phyloP scores from a whole-genome alignment of 2,797 vertebrate species.

The Micromesistius poutassou region DNA sequence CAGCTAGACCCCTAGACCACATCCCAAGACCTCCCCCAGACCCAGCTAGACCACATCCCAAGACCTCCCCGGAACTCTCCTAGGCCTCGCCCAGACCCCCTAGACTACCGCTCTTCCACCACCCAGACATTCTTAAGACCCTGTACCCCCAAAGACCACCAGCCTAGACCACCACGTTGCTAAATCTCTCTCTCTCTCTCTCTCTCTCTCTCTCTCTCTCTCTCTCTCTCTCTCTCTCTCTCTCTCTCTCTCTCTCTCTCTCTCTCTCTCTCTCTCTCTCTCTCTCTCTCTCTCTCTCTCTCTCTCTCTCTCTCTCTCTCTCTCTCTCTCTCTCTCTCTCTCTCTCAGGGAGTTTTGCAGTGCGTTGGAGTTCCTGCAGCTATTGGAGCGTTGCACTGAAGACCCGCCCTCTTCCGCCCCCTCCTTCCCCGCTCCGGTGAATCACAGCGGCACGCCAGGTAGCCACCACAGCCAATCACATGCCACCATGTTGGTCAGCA shows the following conservation, averaged over 20 bases:
- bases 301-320: not conserved
- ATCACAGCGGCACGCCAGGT: constrained; percentile 71
- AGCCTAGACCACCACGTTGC: not conserved
- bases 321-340: not conserved
- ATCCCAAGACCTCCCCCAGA: too few species aligned
- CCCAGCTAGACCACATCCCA: too few species aligned
- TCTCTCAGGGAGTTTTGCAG: constrained; percentile 83
- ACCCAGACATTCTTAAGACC: too few species aligned
- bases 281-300: not conserved
- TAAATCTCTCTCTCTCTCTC: not conserved
- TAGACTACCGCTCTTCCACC: too few species aligned
- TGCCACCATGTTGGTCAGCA: not conserved
- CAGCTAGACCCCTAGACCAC: too few species aligned
- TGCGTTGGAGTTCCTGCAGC: constrained; percentile 87
- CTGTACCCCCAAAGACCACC: too few species aligned
- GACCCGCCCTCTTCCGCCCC: constrained; percentile 73
- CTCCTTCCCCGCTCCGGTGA: constrained; percentile 69
- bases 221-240: constrained; percentile 1
- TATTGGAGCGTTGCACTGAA: constrained; percentile 89
- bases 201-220: not conserved
- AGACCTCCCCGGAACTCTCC: too few species aligned
- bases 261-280: constrained; percentile 18
- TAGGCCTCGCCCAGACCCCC: too few species aligned
- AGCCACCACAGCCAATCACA: constrained; percentile 18
- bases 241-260: not conserved